Evolutionary conservation across 2,797 vertebrate species (phyloP).

Genomic region (Podarcis siculus): DNA sequence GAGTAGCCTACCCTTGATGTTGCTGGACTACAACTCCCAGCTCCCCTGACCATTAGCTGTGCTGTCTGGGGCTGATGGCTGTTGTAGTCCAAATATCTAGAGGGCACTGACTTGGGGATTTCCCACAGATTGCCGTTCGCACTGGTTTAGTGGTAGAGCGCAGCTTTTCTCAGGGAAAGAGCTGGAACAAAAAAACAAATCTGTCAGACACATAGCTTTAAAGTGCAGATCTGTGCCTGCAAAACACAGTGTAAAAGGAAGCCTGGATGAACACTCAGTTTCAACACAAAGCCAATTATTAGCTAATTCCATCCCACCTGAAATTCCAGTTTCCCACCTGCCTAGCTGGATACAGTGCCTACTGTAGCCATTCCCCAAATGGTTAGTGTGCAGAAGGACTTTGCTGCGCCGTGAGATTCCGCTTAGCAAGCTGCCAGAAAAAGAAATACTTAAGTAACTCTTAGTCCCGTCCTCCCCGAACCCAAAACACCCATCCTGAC

Average conservation of each 20-base stretch:
- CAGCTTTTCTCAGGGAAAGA: too few relatives aligned
- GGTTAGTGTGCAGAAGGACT: not conserved
- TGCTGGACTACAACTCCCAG: not conserved
- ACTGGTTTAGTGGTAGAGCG: too few relatives aligned
- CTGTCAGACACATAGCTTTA: too few relatives aligned
- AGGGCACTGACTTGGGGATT: not conserved
- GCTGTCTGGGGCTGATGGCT: not conserved
- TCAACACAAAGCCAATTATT: not conserved
- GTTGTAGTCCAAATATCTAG: not conserved
- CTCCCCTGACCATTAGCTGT: not conserved
- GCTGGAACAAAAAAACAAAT: too few relatives aligned
- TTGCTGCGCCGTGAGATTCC: not conserved
- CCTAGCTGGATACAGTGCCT: not conserved
- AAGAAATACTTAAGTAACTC: not conserved
- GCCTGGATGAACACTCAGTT: not conserved
- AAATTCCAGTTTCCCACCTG: not conserved
- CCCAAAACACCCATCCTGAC: not conserved
- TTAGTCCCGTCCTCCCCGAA: not conserved
- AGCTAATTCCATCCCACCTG: not conserved
- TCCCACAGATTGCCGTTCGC: too few relatives aligned
- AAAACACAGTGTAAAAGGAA: too few relatives aligned
- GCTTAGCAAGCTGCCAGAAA: not conserved
- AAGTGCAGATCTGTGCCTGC: too few relatives aligned
- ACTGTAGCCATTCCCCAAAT: not conserved
- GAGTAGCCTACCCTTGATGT: not conserved